Percentiles rank a stretch among this genome's conserved stretches.
These are phyloP conservation scores for Alectura lathami DNA, from an alignment of 2,113 vertebrate species.

Conservation along the genomic window DNA sequence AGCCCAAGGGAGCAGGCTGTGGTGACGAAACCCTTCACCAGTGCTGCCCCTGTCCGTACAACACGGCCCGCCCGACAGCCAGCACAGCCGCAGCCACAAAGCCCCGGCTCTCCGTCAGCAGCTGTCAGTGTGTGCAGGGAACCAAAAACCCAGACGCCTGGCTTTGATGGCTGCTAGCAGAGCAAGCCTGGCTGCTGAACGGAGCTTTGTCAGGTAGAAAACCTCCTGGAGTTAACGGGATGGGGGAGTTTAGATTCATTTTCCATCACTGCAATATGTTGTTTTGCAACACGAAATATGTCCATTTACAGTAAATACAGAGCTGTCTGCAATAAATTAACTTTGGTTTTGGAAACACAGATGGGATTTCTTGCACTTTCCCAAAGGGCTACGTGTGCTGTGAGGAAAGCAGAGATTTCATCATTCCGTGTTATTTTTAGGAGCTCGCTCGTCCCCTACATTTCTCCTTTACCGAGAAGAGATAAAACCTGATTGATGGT, in stretches of 20 bases:
- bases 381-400: slow-evolving; percentile 22
- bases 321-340: slow-evolving; percentile 46
- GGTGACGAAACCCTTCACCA: background rate
- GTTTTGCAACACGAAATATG: slow-evolving; percentile 49
- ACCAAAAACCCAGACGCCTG: background rate
- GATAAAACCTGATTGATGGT: slow-evolving; percentile 5
- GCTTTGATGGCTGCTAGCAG: background rate
- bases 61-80: background rate
- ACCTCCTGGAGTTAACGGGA: background rate
- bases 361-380: slow-evolving; percentile 58
- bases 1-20: background rate
- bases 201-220: background rate
- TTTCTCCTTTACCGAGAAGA: slow-evolving; percentile 4
- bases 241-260: background rate
- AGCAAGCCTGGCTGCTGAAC: background rate
- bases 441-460: background rate
- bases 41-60: background rate
- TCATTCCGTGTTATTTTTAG: slow-evolving; percentile 37
- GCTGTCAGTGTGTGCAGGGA: background rate
- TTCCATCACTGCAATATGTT: slow-evolving; percentile 35
- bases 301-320: slow-evolving; percentile 50
- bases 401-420: background rate
- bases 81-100: background rate
- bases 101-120: background rate
- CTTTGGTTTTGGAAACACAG: slow-evolving; percentile 37